phyloP scores from a whole-genome alignment of 2,888 invertebrate genomes.

The Drosophila paranaensis region DNA sequence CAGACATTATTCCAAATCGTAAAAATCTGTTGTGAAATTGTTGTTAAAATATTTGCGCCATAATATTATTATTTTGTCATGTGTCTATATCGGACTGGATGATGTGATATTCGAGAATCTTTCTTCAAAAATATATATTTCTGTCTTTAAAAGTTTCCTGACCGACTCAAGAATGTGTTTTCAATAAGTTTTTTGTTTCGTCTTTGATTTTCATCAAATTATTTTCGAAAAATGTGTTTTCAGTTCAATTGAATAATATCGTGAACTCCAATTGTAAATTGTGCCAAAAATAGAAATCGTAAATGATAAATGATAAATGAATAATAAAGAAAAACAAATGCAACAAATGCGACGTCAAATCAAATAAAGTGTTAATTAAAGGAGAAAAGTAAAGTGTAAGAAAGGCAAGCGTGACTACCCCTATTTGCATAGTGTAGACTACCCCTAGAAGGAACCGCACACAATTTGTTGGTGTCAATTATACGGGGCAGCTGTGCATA shows the following conservation, averaged over 20 bases:
- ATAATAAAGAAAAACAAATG: conserved; percentile 37
- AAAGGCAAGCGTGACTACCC: conserved; percentile 42
- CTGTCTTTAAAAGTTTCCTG: not conserved
- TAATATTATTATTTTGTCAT: conserved; percentile 5
- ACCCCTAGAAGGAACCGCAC: conserved; percentile 7
- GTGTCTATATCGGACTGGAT: not conserved
- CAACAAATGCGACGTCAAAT: conserved; percentile 41
- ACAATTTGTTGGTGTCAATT: conserved; percentile 25
- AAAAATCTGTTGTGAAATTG: conserved; percentile 5
- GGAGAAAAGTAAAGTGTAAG: conserved; percentile 21
- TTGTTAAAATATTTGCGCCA: not conserved
- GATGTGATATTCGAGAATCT: conserved; percentile 3
- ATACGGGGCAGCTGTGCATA: conserved; percentile 49
- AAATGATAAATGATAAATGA: conserved; percentile 20
- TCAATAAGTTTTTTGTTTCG: not conserved
- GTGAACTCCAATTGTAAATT: conserved; percentile 43
- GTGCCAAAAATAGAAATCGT: conserved; percentile 70
- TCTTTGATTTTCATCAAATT: not conserved
- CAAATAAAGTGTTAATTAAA: conserved; percentile 34
- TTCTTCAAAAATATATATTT: conserved; percentile 2
- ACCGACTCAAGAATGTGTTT: not conserved
- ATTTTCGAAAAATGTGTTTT: not conserved
- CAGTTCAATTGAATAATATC: conserved; percentile 40
- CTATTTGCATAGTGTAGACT: conserved; percentile 34
- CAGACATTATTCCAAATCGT: conserved; percentile 24